Evolutionary conservation across 2,113 vertebrate species (phyloP), one percentile per base, ranked within the genome.

Genomic region (Tachysurus fulvidraco): DNA sequence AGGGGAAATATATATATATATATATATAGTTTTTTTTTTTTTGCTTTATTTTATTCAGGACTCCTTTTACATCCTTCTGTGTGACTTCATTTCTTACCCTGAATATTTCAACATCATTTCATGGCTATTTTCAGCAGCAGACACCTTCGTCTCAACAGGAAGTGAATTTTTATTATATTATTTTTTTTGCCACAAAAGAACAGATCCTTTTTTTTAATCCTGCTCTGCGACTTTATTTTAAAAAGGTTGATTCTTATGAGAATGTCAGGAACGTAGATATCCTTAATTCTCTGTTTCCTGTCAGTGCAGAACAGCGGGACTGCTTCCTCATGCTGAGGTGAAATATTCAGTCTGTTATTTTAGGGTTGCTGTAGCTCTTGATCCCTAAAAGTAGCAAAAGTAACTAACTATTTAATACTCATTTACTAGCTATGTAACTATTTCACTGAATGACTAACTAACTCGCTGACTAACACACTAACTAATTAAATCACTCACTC

Each of bases 81-180:
- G 44, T 50, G 73, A 50, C 73, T 76, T n/a, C 73, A 25, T 23
- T 76, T 50, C 73, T 76, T n/a, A 21, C 46, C 44, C 73, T 76
- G 73, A 76, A 76, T 76, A 76, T 76, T 76, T 76, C 73, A 52
- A 14, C 73, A 76, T 76, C n/a, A 55, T 79, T 79, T 79, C 52
- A 54, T 9, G 16, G 76, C 9, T 79, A 19, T 79, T 79, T 79
- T 54, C 50, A 28, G 52, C 52, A 79, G 50, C 16, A 0, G 19
- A 4, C 52, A 5, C 5, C 14, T 78, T 50, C 4, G 50, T 78
- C 76, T 78, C 74, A 54, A 54, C 76, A 78, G 46, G 50, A 54
- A 78, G 76, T 55, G n/a, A 55, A 10, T 36, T 36, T 36, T 36
- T 36, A 36, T 36, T 36, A 36, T 36, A 36, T 4, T 25, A 25